Evolutionary conservation across 2,797 vertebrate species (phyloP).

Genomic region (Cyclura pinguis): DNA sequence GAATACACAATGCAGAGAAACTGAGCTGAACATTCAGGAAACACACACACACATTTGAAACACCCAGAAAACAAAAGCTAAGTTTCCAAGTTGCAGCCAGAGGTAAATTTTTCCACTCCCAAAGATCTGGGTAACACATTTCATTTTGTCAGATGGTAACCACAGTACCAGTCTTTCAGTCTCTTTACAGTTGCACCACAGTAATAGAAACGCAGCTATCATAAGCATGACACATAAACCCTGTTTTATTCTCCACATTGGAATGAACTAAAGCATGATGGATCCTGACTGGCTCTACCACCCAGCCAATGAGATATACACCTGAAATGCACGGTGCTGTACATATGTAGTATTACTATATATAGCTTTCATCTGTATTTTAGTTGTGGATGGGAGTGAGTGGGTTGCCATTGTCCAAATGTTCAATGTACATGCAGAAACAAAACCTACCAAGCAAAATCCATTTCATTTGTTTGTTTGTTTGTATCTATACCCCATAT

Average conservation of each 20-base stretch:
- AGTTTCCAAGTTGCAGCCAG: not conserved
- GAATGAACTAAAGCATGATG: not conserved
- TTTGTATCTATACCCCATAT: no score
- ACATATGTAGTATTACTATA: no score
- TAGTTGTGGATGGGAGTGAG: not conserved
- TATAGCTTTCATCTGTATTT: not conserved
- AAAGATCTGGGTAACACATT: not conserved
- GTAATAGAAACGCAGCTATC: not conserved
- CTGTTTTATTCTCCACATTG: not conserved
- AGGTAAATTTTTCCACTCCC: not conserved
- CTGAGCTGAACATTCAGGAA: conserved; percentile 32
- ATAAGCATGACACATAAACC: not conserved
- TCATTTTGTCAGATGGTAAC: not conserved
- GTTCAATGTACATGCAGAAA: not conserved
- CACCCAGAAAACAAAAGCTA: not conserved
- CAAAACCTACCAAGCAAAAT: not conserved
- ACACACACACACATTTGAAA: not conserved
- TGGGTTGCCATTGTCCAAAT: not conserved
- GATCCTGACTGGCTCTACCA: not conserved
- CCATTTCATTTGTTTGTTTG: no score
- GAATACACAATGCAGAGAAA: conserved; percentile 26
- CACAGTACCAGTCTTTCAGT: not conserved
- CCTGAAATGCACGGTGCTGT: not conserved
- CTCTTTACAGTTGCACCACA: not conserved
- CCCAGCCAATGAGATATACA: not conserved